Evolutionary conservation across 92 coral and sea anemone species (phyloP), one percentile per base, ranked within the genome.

Genomic region (Umimayanthus chanpuru): DNA sequence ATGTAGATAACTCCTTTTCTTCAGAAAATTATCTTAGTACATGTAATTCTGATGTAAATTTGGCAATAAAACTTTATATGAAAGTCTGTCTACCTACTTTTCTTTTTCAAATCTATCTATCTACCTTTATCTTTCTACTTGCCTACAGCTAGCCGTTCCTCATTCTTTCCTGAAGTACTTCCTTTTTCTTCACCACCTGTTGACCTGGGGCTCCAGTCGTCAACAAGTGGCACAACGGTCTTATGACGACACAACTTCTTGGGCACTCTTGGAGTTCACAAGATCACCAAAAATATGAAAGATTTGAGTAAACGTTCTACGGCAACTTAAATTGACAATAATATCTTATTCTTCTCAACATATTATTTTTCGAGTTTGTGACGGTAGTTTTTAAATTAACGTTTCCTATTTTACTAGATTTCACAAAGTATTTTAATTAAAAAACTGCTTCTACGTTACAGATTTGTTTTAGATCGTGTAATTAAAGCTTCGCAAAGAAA

Each of bases 91-190:
- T 56, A 16, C 2, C 23, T 56, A 16, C 23, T 23, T 56, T 4
- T 61, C 26, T 16, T 20, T 4, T 61, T 18, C 68, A 25, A 5
- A 4, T 2, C 68, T 25, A 61, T 61, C 68, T 76, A 43, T 74
- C 23, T 43, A 77, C 53, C 10, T 16, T 77, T 39, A 29, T 73
- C 77, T 73, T 15, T 25, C 82, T 81, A 81, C 85, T 58, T 81
- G 30, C 85, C 85, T 39, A 81, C 47, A 12, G 72, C 41, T 36
- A 55, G 29, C 73, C 9, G 53, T 81, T 81, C 85, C 73, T 81
- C 36, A 4, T 6, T 32, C 40, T 58, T 39, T 58, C 25, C 67
- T 81, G 72, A n/a, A n/a, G n/a, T 36, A 2, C 55, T 61, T 61
- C 61, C 73, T 56, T 61, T 61, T 25, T 38, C 56, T 73, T 28